Evolutionary conservation across 2,888 invertebrate genomes (phyloP).

Genomic region (Ectemnius cavifrons): DNA sequence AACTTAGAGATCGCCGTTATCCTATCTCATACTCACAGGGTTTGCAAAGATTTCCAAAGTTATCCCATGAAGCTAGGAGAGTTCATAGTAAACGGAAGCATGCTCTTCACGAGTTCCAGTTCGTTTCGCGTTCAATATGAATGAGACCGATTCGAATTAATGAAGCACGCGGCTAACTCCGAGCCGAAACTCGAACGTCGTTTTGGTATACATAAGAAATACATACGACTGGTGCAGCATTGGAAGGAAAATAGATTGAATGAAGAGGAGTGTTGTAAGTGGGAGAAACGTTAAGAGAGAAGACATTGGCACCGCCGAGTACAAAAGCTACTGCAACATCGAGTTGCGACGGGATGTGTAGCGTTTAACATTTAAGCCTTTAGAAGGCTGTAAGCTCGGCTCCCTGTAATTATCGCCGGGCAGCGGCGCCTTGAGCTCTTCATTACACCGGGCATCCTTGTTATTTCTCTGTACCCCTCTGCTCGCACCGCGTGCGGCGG

Average conservation of each 20-base stretch:
- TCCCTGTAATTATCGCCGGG: slow-evolving; percentile 78
- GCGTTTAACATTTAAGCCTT: slow-evolving; percentile 78
- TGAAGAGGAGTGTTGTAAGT: slow-evolving; percentile 9
- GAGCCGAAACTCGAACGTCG: not conserved
- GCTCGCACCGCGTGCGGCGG: slow-evolving; percentile 34
- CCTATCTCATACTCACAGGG: too few species aligned
- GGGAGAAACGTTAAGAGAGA: slow-evolving; percentile 22
- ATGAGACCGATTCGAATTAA: too few species aligned
- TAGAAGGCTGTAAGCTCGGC: slow-evolving; percentile 78
- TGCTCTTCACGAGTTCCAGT: not conserved
- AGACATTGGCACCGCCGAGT: slow-evolving; percentile 47
- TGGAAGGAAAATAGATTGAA: slow-evolving; percentile 7
- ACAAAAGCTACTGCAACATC: slow-evolving; percentile 74
- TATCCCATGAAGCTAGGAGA: too few species aligned
- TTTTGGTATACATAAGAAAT: too few species aligned
- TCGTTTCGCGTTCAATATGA: too few species aligned
- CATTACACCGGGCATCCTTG: slow-evolving; percentile 77
- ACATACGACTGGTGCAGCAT: not conserved
- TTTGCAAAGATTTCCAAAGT: too few species aligned
- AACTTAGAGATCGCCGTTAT: too few species aligned
- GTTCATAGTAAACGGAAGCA: too few species aligned
- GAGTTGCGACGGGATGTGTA: slow-evolving; percentile 70
- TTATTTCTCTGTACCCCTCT: slow-evolving; percentile 73
- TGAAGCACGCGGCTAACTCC: too few species aligned
- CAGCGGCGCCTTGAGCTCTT: slow-evolving; percentile 79